Evolutionary conservation across 2,113 vertebrate species (phyloP).

Genomic region (Prietella phreatophila): DNA sequence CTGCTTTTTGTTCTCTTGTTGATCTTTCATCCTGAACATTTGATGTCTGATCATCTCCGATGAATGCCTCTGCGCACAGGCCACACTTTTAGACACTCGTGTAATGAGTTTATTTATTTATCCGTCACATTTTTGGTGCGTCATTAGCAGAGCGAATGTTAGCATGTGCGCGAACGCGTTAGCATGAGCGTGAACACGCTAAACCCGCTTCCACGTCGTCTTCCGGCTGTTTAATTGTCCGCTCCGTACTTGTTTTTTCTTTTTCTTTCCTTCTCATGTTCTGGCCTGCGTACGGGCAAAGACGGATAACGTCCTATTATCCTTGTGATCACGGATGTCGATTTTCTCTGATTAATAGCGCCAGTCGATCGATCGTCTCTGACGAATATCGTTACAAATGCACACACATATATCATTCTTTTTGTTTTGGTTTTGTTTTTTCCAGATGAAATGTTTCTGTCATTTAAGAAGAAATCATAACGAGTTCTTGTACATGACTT

Average conservation of each 20-base stretch:
- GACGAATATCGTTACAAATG: not conserved
- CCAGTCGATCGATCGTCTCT: not conserved
- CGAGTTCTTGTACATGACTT: not conserved
- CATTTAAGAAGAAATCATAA: too few species aligned
- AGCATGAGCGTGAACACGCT: not conserved
- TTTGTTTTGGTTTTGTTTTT: not conserved
- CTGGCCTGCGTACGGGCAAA: not conserved
- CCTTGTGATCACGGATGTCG: not conserved
- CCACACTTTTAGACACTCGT: not conserved
- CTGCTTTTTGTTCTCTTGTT: not conserved
- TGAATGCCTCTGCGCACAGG: not conserved
- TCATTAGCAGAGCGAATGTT: not conserved
- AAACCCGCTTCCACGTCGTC: not conserved
- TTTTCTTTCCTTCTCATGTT: not conserved
- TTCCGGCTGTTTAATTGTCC: not conserved
- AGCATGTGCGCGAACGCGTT: not conserved
- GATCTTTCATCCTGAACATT: not conserved
- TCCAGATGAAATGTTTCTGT: not conserved
- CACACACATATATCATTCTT: not conserved
- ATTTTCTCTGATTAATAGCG: not conserved
- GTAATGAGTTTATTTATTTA: not conserved
- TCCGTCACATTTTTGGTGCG: not conserved
- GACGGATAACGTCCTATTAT: not conserved
- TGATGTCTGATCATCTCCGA: not conserved
- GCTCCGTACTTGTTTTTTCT: not conserved